A percentile compares a stretch with the other conserved stretches of the same genome.
Conservation (phyloP, 1,140 invertebrate genomes). For the Macrostomum lignano region DNA sequence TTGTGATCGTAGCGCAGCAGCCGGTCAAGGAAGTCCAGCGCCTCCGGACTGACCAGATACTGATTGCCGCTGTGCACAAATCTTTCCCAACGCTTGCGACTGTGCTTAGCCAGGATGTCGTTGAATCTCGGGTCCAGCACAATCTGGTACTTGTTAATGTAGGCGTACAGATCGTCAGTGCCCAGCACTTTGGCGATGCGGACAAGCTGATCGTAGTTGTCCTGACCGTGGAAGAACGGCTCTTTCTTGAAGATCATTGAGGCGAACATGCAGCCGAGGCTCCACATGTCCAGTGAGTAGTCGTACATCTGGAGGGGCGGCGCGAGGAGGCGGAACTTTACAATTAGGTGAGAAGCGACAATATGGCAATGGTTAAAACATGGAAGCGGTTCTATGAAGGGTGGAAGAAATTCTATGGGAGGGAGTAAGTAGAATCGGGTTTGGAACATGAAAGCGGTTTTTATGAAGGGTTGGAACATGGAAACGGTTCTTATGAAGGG, state of each 20-base stretch:
- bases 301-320: no score
- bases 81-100: conserved; percentile 89
- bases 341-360: no score
- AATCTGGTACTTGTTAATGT: conserved; percentile 98
- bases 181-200: conserved; percentile 96
- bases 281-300: conserved; percentile 93
- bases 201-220: conserved; percentile 98
- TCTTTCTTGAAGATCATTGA: conserved; percentile 99
- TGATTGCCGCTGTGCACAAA: conserved; percentile 98
- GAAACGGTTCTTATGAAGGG: no score
- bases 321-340: no score
- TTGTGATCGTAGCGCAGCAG: conserved; percentile 88
- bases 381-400: no score
- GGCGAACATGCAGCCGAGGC: conserved; percentile 91
- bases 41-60: conserved; percentile 86
- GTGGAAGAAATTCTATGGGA: no score
- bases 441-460: no score
- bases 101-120: conserved; percentile 35
- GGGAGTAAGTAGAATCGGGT: no score
- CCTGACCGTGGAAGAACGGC: conserved; percentile 98
- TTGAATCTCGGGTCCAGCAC: conserved; percentile 50
- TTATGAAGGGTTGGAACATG: no score
- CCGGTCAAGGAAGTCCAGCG: conserved; percentile 93
- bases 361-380: no score
- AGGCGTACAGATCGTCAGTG: conserved; percentile 92